Evolutionary conservation across 2,888 invertebrate species (phyloP).

Genomic region (Pseudeuparius sepicola): DNA sequence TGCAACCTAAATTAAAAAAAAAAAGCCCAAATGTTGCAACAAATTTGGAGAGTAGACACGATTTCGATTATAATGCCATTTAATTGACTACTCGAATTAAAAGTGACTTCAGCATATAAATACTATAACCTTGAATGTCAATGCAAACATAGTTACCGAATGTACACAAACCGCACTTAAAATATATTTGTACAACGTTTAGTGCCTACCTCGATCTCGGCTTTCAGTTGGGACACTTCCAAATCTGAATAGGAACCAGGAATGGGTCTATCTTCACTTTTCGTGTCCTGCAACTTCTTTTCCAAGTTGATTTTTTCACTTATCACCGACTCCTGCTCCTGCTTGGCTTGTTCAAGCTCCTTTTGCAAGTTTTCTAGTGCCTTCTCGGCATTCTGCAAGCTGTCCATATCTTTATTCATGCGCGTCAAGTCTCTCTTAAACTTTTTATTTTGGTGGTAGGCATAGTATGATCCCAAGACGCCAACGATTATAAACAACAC

Average conservation of each 20-base stretch:
- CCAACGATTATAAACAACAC: slow-evolving; percentile 76
- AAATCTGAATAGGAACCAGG: slow-evolving; percentile 71
- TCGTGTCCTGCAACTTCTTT: slow-evolving; percentile 67
- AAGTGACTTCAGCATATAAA: too few relatives aligned
- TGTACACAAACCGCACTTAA: too few relatives aligned
- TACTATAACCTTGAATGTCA: too few relatives aligned
- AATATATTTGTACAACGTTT: too few relatives aligned
- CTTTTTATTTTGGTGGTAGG: slow-evolving; percentile 80
- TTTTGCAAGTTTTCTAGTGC: slow-evolving; percentile 77
- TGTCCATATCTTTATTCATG: slow-evolving; percentile 93
- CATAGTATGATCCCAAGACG: slow-evolving; percentile 84
- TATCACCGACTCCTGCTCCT: slow-evolving; percentile 72
- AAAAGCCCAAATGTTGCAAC: too few relatives aligned
- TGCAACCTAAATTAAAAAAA: too few relatives aligned
- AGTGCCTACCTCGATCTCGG: slow-evolving; percentile 65
- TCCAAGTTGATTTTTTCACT: slow-evolving; percentile 77
- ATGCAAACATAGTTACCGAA: too few relatives aligned
- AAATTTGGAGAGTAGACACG: too few relatives aligned
- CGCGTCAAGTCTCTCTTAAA: slow-evolving; percentile 77
- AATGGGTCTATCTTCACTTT: slow-evolving; percentile 48
- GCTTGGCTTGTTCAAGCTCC: slow-evolving; percentile 71
- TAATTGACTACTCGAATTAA: too few relatives aligned
- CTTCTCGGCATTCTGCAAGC: slow-evolving; percentile 79
- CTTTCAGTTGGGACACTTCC: slow-evolving; percentile 70
- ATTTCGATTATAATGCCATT: too few relatives aligned